phyloP scores from a whole-genome alignment of 2,888 invertebrate genomes.

The Synergus itoensis region DNA sequence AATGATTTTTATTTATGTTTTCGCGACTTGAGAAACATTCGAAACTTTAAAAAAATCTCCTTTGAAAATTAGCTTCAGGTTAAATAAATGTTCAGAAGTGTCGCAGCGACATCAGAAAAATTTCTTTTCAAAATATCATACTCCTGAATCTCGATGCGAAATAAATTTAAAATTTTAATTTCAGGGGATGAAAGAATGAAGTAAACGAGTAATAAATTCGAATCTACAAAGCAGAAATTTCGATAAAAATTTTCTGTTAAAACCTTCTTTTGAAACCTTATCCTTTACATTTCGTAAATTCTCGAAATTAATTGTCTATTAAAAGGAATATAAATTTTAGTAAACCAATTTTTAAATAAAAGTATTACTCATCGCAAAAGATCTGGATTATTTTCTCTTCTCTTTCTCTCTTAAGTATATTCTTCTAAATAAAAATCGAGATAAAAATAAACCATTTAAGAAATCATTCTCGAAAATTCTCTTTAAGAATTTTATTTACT shows the following conservation, averaged over 20 bases:
- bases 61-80: constrained; percentile 18
- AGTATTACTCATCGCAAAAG: neutral
- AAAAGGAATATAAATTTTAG: neutral
- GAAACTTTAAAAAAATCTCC: neutral
- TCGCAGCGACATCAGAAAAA: neutral
- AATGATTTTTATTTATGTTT: constrained; percentile 13
- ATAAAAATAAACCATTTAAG: neutral
- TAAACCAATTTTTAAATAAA: neutral
- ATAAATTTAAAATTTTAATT: constrained; percentile 6
- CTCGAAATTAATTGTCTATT: neutral
- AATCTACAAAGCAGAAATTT: neutral
- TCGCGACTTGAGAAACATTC: neutral
- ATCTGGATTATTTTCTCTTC: neutral
- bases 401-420: neutral
- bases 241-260: neutral
- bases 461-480: neutral
- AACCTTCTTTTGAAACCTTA: neutral
- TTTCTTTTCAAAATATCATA: neutral
- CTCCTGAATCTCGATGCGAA: neutral
- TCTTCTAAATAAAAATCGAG: neutral
- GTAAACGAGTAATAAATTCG: neutral
- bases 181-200: neutral
- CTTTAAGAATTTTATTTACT: neutral
- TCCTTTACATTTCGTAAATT: neutral
- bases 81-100: constrained; percentile 11